phyloP scores from a whole-genome alignment of 2,797 vertebrate genomes.

The Sebastes umbrosus region DNA sequence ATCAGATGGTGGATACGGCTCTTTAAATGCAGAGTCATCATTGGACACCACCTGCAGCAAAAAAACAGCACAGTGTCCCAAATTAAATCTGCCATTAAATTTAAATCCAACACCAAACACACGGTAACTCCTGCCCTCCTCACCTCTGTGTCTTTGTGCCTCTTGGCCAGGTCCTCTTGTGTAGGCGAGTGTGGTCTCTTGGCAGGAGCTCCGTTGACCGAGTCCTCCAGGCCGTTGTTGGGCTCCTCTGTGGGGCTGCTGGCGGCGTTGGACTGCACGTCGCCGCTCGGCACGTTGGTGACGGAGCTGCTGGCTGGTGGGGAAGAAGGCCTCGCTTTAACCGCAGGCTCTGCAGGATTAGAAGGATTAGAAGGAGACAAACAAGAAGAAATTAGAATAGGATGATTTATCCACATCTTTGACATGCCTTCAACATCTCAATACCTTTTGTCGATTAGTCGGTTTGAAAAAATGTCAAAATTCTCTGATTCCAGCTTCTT shows the following conservation, averaged over 20 bases:
- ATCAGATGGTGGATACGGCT: conserved; percentile 79
- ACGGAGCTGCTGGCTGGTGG: conserved; percentile 54
- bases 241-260: conserved; percentile 73
- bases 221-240: conserved; percentile 68
- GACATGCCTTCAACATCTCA: no score
- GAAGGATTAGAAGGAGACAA: conserved; percentile 11
- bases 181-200: conserved; percentile 82
- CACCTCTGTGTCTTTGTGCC: conserved; percentile 76
- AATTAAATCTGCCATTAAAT: not conserved
- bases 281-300: conserved; percentile 6
- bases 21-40: conserved; percentile 84
- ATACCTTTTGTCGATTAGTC: no score
- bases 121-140: not conserved
- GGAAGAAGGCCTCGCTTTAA: conserved; percentile 66
- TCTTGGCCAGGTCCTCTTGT: conserved; percentile 80
- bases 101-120: not conserved
- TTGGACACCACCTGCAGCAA: conserved; percentile 54
- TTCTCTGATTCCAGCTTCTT: no score
- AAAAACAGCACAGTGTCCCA: not conserved
- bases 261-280: conserved; percentile 34
- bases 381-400: not conserved
- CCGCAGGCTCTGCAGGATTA: conserved; percentile 72
- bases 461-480: no score
- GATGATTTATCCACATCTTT: not conserved
- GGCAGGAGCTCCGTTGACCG: conserved; percentile 47